Percentiles rank a stretch among this genome's conserved stretches.
These are phyloP conservation scores for Eupithecia pulchellata DNA, from an alignment of 2,888 invertebrate genomes.

Conservation along the genomic window DNA sequence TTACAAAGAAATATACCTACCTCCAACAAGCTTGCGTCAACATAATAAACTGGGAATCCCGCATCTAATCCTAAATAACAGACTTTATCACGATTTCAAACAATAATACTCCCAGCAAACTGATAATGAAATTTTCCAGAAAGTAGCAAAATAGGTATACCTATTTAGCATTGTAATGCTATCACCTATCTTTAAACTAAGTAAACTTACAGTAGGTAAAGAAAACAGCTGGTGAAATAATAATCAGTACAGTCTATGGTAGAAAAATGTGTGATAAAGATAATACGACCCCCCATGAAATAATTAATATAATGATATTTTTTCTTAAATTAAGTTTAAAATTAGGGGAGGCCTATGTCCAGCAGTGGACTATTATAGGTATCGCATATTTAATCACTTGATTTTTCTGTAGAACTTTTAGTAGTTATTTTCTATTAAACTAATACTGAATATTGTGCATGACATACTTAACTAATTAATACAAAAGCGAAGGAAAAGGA, in stretches of 20 bases:
- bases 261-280: not conserved
- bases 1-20: conserved; percentile 1
- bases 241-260: not conserved
- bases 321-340: too few relatives aligned
- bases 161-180: too few relatives aligned
- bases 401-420: too few relatives aligned
- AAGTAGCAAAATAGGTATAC: conserved; percentile 5
- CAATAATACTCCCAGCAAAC: conserved; percentile 34
- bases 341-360: too few relatives aligned
- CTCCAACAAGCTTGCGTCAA: conserved; percentile 21
- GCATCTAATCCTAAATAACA: conserved; percentile 29
- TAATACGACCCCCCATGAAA: conserved; percentile 9
- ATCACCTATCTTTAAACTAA: conserved; percentile 2
- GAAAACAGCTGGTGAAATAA: conserved; percentile 22
- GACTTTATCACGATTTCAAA: conserved; percentile 26
- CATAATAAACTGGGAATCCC: conserved; percentile 30
- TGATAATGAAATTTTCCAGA: conserved; percentile 33
- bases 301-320: not conserved
- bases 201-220: conserved; percentile 7
- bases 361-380: too few relatives aligned
- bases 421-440: too few relatives aligned
- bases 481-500: too few relatives aligned
- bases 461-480: too few relatives aligned
- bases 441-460: too few relatives aligned
- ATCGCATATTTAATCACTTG: too few relatives aligned